These are phyloP conservation scores for Zaprionus kolodkinae DNA, from an alignment of 1,140 invertebrate species.

Conservation along the genomic window DNA sequence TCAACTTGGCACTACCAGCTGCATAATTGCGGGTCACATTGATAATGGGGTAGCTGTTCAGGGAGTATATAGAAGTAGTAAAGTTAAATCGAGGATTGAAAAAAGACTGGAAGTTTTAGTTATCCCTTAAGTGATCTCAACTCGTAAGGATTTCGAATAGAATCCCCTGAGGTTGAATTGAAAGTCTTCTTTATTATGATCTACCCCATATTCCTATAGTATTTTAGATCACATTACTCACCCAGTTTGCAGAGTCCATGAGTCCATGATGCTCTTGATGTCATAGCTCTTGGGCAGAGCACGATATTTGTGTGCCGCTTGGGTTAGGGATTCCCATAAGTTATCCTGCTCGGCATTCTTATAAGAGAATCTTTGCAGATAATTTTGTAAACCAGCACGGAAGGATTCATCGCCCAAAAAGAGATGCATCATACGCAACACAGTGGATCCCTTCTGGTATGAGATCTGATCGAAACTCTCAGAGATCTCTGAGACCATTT, in stretches of 20 bases:
- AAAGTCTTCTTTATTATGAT: no score
- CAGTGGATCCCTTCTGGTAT: slow-evolving; percentile 92
- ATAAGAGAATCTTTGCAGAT: slow-evolving; percentile 88
- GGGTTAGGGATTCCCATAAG: slow-evolving; percentile 91
- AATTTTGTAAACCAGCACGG: slow-evolving; percentile 88
- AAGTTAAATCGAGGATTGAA: neutral
- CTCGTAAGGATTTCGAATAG: no score
- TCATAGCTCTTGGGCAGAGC: slow-evolving; percentile 86
- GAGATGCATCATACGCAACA: slow-evolving; percentile 95
- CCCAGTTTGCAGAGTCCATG: slow-evolving; percentile 92
- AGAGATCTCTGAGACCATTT: slow-evolving; percentile 91
- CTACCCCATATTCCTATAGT: no score
- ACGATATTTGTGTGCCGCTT: slow-evolving; percentile 85
- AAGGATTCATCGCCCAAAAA: slow-evolving; percentile 92
- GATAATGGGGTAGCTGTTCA: slow-evolving; percentile 89
- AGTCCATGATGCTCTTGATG: slow-evolving; percentile 90
- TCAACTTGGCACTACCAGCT: slow-evolving; percentile 85
- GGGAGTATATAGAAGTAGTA: no score
- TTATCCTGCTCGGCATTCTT: slow-evolving; percentile 92
- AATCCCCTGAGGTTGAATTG: no score
- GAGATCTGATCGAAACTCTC: slow-evolving; percentile 96
- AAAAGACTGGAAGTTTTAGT: no score
- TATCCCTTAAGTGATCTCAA: no score
- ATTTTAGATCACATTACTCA: slow-evolving; percentile 14
- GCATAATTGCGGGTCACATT: slow-evolving; percentile 87